Conservation (phyloP, 2,797 vertebrate genomes). For the Periophthalmus magnuspinnatus region DNA sequence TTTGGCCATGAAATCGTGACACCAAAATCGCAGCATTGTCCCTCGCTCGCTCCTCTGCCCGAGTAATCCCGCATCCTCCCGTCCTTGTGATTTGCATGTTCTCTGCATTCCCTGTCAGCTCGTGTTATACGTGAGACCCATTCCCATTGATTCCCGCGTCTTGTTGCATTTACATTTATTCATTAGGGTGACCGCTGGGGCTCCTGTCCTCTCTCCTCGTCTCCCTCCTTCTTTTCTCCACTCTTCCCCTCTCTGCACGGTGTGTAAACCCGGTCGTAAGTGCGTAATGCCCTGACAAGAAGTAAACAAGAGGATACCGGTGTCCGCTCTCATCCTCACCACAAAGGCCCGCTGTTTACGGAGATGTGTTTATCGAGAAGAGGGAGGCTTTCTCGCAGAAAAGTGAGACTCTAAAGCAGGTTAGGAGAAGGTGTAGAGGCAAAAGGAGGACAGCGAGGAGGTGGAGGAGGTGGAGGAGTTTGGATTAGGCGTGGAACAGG, state of each 20-base stretch:
- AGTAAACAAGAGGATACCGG: slow-evolving; percentile 54
- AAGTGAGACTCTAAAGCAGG: slow-evolving; percentile 1
- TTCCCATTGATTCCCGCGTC: slow-evolving; percentile 61
- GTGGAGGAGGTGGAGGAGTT: slow-evolving; percentile 3
- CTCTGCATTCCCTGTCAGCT: slow-evolving; percentile 49
- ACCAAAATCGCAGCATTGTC: too few relatives aligned
- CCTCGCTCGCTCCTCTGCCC: slow-evolving; percentile 16
- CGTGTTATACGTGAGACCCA: slow-evolving; percentile 55
- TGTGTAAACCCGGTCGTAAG: slow-evolving; percentile 42
- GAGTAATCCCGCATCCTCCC: slow-evolving; percentile 42
- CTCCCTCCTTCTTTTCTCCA: neutral
- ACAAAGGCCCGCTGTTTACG: slow-evolving; percentile 29
- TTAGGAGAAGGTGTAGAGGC: neutral
- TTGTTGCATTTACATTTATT: slow-evolving; percentile 68
- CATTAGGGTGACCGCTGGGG: slow-evolving; percentile 47
- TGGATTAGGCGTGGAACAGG: neutral
- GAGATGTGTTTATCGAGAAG: slow-evolving; percentile 44
- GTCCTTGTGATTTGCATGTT: slow-evolving; percentile 54
- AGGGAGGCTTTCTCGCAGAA: slow-evolving; percentile 6
- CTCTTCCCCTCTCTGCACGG: slow-evolving; percentile 13
- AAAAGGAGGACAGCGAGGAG: neutral
- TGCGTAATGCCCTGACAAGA: slow-evolving; percentile 48
- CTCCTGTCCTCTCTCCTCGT: slow-evolving; percentile 2
- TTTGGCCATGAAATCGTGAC: too few relatives aligned
- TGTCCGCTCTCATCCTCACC: slow-evolving; percentile 50